Percentiles rank a stretch among this genome's conserved stretches.
phyloP scores from a whole-genome alignment of 2,888 invertebrate species.

The Sesia bembeciformis region DNA sequence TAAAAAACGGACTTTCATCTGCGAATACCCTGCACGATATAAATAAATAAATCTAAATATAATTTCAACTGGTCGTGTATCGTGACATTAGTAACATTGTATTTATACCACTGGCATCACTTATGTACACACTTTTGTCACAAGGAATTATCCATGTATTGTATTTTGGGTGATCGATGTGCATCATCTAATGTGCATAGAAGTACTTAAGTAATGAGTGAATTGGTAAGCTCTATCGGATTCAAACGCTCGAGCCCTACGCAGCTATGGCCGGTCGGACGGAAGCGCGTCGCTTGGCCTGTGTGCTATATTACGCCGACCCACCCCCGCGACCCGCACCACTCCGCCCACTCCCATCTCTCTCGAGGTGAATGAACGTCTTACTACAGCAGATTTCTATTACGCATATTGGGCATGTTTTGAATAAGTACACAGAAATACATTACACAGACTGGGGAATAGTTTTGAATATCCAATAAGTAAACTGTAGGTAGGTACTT shows the following conservation, averaged over 20 bases:
- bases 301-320: slow-evolving; percentile 14
- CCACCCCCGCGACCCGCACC: slow-evolving; percentile 12
- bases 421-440: neutral
- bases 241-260: neutral
- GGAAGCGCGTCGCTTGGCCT: slow-evolving; percentile 23
- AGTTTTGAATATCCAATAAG: neutral
- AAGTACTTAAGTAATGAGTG: too few relatives aligned
- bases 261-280: slow-evolving; percentile 1
- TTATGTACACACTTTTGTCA: too few relatives aligned
- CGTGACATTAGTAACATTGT: too few relatives aligned
- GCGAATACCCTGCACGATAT: too few relatives aligned
- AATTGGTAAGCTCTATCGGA: neutral
- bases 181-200: too few relatives aligned
- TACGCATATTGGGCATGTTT: slow-evolving; percentile 27
- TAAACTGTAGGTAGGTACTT: too few relatives aligned
- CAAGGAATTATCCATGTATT: too few relatives aligned
- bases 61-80: too few relatives aligned
- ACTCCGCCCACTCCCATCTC: slow-evolving; percentile 16
- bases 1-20: too few relatives aligned
- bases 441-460: neutral
- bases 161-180: too few relatives aligned
- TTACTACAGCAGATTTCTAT: slow-evolving; percentile 34
- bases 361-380: slow-evolving; percentile 51
- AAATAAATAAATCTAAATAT: too few relatives aligned
- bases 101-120: too few relatives aligned